Evolutionary conservation across 2,113 vertebrate species (phyloP), one percentile per base, ranked within the genome.

Genomic region (Podiceps cristatus): DNA sequence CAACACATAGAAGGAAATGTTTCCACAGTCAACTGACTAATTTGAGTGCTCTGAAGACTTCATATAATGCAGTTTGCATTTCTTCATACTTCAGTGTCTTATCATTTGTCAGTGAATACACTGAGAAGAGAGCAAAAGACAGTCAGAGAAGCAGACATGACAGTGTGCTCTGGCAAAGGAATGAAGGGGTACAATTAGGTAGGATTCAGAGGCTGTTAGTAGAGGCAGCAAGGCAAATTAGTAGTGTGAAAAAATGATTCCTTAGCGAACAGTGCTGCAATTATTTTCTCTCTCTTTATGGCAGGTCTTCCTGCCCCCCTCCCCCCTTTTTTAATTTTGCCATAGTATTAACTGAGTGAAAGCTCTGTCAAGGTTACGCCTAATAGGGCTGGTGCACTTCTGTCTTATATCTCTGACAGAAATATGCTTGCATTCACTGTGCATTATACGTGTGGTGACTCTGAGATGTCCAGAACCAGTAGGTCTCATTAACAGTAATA

Each of bases 221-320:
- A 82, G 49, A 94, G 69, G 80, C n/a, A 95, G 86, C 31, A 91
- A 95, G 49, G 86, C 17, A 96, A 90, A 94, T 95, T 91, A 95
- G 60, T 42, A 22, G 45, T 44, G 53, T 86, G 88, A 94, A 96
- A 88, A 85, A 66, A 74, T 77, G 40, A 78, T 87, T 95, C 62
- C 33, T 79, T 47, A 73, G 73, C 50, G 89, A 94, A 31, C 25
- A 45, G 58, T 69, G 55, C 62, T 79, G 84, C 86, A 87, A 93
- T 95, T 95, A 97, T 86, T 94, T 82, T 69, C 79, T 91, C 52
- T 81, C 35, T 86, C 58, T 82, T 13, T 45, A 42, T 82, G 81
- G 66, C 77, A 91, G 44, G 15, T 60, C 13, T 81, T 81, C 47
- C 13, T 53, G 25, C 23, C 5, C 29, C 6, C 17, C 6, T 6